These are phyloP conservation scores for Sebastes cheni DNA, from an alignment of 2,797 vertebrate species.

Conservation along the genomic window DNA sequence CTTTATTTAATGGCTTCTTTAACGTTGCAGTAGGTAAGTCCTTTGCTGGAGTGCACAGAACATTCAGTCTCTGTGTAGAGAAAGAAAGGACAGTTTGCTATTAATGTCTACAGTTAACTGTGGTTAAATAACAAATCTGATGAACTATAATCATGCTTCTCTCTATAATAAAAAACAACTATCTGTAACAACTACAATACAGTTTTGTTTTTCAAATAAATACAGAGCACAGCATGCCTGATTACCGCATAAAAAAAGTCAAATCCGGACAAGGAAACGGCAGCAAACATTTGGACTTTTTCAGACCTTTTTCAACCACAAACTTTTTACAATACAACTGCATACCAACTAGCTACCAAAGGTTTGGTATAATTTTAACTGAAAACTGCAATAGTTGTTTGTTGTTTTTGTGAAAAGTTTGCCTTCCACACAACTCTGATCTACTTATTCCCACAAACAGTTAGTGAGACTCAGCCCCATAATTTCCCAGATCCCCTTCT, in stretches of 20 bases:
- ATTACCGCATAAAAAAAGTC: background rate
- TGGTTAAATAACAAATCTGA: background rate
- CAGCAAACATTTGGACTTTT: background rate
- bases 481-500: background rate
- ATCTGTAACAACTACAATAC: background rate
- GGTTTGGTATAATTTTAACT: background rate
- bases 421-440: background rate
- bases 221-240: background rate
- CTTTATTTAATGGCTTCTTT: slow-evolving; percentile 38
- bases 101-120: background rate
- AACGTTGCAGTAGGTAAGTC: slow-evolving; percentile 54
- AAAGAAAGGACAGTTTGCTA: slow-evolving; percentile 1
- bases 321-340: background rate
- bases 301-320: background rate
- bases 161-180: background rate
- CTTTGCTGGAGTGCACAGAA: slow-evolving; percentile 74
- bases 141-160: background rate
- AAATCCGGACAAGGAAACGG: background rate
- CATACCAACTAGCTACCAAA: no score
- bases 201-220: background rate
- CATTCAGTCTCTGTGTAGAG: slow-evolving; percentile 71
- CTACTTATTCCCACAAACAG: background rate
- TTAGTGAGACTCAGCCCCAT: background rate
- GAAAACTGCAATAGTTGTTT: background rate
- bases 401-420: background rate